These are phyloP conservation scores for Anoncus sp. DNA, from an alignment of 2,888 invertebrate species.

Conservation along the genomic window DNA sequence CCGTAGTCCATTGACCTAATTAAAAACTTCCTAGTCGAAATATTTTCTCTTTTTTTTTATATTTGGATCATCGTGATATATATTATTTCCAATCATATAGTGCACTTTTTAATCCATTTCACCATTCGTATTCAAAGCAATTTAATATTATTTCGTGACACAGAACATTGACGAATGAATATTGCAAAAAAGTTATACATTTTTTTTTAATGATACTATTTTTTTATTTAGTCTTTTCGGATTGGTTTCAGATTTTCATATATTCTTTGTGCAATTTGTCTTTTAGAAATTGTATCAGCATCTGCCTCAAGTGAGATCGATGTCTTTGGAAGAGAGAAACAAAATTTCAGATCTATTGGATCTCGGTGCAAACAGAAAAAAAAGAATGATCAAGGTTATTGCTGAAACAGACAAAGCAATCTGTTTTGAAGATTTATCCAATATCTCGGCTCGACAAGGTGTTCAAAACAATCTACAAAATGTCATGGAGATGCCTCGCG, in stretches of 20 bases:
- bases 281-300: slow-evolving; percentile 48
- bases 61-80: no score
- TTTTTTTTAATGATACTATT: background rate
- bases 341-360: slow-evolving; percentile 17
- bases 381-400: slow-evolving; percentile 6
- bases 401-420: slow-evolving; percentile 31
- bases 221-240: background rate
- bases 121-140: no score
- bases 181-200: no score
- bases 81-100: no score
- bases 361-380: slow-evolving; percentile 47
- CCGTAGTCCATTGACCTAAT: no score
- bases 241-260: background rate
- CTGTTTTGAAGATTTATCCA: slow-evolving; percentile 40
- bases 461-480: slow-evolving; percentile 32
- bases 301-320: slow-evolving; percentile 30
- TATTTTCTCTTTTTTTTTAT: no score
- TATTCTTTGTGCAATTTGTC: slow-evolving; percentile 3
- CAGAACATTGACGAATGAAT: no score
- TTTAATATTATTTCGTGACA: no score
- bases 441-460: slow-evolving; percentile 27
- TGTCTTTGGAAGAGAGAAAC: slow-evolving; percentile 16
- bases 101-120: no score
- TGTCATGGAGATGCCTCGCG: slow-evolving; percentile 25
- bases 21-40: no score